Evolutionary conservation across 64 coral and sea anemone species (phyloP), one percentile per base, ranked within the genome.

Genomic region (Porites lutea): DNA sequence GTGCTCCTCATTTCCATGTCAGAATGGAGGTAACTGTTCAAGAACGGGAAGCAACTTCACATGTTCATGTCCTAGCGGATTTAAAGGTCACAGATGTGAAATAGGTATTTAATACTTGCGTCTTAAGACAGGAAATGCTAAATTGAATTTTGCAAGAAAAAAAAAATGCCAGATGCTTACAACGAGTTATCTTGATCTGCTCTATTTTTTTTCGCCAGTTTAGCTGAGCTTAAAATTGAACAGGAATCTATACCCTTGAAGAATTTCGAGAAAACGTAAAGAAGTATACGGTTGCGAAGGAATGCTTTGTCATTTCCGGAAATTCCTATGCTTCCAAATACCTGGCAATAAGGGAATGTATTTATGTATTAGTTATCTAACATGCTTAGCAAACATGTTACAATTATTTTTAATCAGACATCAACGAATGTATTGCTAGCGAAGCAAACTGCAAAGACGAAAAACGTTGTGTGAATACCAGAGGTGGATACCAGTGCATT

Each of bases 401-500:
- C 57, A 13, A 21, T 44, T 23, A 62, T 73, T 81, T 68, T 63
- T 70, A 18, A 18, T 10, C 46, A 91, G 89, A 84, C 14, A 6
- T 84, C 12, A 20, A 84, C 22, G 81, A 84, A 69, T 84, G 81
- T 21, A 11, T 69, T 11, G 15, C 3, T 48, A 27, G 11, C 23
- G 48, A 37, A 9, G 13, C 78, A 74, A 77, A 62, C 3, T 89
- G 88, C 46, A 70, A 43, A 46, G 63, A 82, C 59, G 66, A 18
- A 23, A 67, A 53, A 19, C 9, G 8, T 13, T 91, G 89, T 50
- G 19, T 72, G 21, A 79, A 91, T 62, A 67, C 55, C 0, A 63
- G 54, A n/a, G 78, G 78, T 49, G 37, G 75, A 59, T 91, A 83
- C 22, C 55, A 77, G 10, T 91, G 89, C 52, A 44, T 70, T 49